phyloP scores from a whole-genome alignment of 2,113 vertebrate species.

The Machaerirhynchus nigripectus region DNA sequence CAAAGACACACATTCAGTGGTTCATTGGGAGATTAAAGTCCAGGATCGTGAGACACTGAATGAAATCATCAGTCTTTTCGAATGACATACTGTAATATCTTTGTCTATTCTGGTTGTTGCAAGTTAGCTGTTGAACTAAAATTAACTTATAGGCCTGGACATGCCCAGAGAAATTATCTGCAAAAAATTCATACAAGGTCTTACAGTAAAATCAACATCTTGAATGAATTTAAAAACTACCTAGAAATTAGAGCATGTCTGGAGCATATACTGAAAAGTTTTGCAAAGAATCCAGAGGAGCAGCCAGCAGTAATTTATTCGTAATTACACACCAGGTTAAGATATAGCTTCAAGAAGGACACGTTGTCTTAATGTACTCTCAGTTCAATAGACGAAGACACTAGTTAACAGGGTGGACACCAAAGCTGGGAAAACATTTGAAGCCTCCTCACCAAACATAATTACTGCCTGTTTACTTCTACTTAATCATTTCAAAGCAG shows the following conservation, averaged over 20 bases:
- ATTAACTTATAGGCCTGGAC: not conserved
- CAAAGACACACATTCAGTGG: not conserved
- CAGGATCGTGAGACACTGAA: not conserved
- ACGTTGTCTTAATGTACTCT: not conserved
- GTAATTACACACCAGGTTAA: not conserved
- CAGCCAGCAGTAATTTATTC: not conserved
- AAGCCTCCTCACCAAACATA: not conserved
- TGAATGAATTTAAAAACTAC: not conserved
- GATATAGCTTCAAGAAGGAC: not conserved
- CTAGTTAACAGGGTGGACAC: not conserved
- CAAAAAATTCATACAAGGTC: not conserved
- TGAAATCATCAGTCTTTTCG: constrained; percentile 18
- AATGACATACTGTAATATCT: not conserved
- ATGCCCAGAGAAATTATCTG: not conserved
- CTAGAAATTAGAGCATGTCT: not conserved
- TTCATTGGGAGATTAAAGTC: constrained; percentile 2
- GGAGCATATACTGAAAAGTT: not conserved
- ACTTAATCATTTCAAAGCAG: not conserved
- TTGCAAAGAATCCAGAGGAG: not conserved
- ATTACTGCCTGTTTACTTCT: not conserved
- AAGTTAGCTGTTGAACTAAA: not conserved
- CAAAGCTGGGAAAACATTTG: not conserved
- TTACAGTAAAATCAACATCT: not conserved
- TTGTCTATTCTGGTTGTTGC: not conserved
- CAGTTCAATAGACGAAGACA: not conserved